phyloP scores from a whole-genome alignment of 2,888 invertebrate species.

The Athalia circularis region DNA sequence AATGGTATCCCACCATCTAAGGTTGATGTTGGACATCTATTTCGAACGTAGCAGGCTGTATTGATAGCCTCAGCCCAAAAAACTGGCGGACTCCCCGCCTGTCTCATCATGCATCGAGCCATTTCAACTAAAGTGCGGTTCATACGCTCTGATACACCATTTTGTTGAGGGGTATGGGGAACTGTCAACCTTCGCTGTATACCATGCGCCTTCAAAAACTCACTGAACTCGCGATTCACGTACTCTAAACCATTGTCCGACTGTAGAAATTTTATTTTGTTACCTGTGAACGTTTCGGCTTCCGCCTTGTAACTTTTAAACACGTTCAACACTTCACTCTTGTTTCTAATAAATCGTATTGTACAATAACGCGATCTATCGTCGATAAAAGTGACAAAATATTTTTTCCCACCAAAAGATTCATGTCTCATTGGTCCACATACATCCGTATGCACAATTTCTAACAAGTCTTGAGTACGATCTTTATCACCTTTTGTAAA shows the following conservation, averaged over 20 bases:
- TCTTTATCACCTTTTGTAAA: constrained; percentile 37
- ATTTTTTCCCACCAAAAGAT: constrained; percentile 47
- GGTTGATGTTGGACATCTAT: too few species aligned
- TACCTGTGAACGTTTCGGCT: not conserved
- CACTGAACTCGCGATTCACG: too few species aligned
- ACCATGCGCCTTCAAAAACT: not conserved
- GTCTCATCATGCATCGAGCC: not conserved
- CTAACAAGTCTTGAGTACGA: constrained; percentile 28
- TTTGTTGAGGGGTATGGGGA: not conserved
- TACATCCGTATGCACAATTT: constrained; percentile 52
- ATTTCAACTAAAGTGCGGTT: not conserved
- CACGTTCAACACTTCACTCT: constrained; percentile 10
- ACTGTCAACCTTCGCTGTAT: not conserved
- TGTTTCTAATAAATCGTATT: not conserved
- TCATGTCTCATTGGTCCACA: constrained; percentile 48
- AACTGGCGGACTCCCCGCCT: not conserved
- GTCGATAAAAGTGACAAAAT: constrained; percentile 53
- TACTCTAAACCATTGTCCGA: not conserved
- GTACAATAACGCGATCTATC: constrained; percentile 50
- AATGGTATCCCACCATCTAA: too few species aligned
- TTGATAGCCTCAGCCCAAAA: too few species aligned
- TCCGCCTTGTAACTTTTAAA: constrained; percentile 1
- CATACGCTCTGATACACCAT: not conserved
- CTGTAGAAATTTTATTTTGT: not conserved
- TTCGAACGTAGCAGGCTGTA: too few species aligned